phyloP scores from a whole-genome alignment of 2,797 vertebrate genomes.

The Hozukius guyotensis region DNA sequence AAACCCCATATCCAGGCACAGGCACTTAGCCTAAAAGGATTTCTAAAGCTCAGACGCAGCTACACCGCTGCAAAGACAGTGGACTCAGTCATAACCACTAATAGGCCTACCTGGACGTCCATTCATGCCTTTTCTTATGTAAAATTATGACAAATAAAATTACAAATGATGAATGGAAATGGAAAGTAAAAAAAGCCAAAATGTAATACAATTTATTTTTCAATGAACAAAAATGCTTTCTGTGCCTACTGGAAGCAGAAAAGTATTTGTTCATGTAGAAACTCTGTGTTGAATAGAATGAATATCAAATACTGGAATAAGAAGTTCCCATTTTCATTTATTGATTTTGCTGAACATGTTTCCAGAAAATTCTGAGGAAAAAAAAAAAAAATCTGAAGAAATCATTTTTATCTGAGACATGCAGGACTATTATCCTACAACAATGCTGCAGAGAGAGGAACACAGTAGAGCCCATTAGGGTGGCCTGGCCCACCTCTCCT shows the following conservation, averaged over 20 bases:
- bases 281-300: background rate
- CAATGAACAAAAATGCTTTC: background rate
- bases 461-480: slow-evolving; percentile 27
- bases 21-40: slow-evolving; percentile 63
- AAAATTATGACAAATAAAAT: slow-evolving; percentile 19
- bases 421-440: slow-evolving; percentile 13
- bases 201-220: background rate
- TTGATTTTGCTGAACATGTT: background rate
- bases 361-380: background rate
- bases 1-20: slow-evolving; percentile 31
- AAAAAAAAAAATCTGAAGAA: background rate
- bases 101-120: slow-evolving; percentile 3
- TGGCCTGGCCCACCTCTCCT: slow-evolving; percentile 13
- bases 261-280: background rate
- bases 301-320: background rate
- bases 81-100: slow-evolving; percentile 4
- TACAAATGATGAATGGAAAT: background rate
- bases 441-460: slow-evolving; percentile 10
- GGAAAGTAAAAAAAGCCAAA: background rate
- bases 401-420: background rate
- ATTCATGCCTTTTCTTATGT: slow-evolving; percentile 52
- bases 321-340: background rate
- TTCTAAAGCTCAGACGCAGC: slow-evolving; percentile 39
- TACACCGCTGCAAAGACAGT: slow-evolving; percentile 7
- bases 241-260: background rate